Evolutionary conservation across 2,888 invertebrate species (phyloP).

Genomic region (Microctonus aethiopoides): DNA sequence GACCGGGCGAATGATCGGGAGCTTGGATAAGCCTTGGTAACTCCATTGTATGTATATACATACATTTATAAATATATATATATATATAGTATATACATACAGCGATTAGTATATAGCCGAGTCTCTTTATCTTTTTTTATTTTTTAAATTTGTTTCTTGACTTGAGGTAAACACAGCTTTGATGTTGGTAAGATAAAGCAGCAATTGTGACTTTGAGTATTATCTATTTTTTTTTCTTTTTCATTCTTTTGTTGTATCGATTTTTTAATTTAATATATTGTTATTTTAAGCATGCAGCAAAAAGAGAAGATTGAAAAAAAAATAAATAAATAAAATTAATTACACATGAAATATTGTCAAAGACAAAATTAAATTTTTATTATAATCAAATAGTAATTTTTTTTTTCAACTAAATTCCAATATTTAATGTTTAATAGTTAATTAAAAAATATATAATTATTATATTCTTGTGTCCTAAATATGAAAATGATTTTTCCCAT

Average conservation of each 20-base stretch:
- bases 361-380: no score
- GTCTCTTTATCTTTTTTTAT: no score
- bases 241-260: neutral
- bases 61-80: neutral
- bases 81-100: no score
- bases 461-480: no score
- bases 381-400: no score
- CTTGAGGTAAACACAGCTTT: conserved; percentile 30
- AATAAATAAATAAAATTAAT: neutral
- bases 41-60: conserved; percentile 1
- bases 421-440: no score
- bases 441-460: neutral
- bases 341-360: no score
- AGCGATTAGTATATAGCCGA: no score
- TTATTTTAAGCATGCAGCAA: no score
- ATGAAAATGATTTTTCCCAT: no score
- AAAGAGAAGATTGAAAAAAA: no score
- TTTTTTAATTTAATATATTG: neutral
- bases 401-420: no score
- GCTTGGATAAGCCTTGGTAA: conserved; percentile 31
- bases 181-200: conserved; percentile 28
- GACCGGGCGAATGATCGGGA: conserved; percentile 44
- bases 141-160: neutral
- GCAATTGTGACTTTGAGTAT: conserved; percentile 21
- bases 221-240: conserved; percentile 24